Percentiles rank a stretch among this genome's conserved stretches.
These are phyloP conservation scores for Idris sp. DNA, from an alignment of 1,140 invertebrate species.

Conservation along the genomic window DNA sequence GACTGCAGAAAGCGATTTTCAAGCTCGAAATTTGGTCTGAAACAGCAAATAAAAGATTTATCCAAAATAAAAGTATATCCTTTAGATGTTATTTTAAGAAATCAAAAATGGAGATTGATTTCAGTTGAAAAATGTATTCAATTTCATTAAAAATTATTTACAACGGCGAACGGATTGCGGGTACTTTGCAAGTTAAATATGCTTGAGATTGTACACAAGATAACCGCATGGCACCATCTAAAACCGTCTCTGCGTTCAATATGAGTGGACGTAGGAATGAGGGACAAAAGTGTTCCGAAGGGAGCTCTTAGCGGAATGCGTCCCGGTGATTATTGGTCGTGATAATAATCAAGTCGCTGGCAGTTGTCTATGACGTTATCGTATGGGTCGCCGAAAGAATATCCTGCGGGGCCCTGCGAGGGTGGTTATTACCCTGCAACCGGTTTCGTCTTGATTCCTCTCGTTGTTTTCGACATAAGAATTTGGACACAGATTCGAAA, in stretches of 20 bases:
- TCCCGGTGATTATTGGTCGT: constrained; percentile 76
- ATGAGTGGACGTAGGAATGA: too few species aligned
- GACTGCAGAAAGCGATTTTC: too few species aligned
- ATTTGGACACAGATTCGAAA: constrained; percentile 36
- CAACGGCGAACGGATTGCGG: constrained; percentile 20
- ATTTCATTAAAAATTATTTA: constrained; percentile 47
- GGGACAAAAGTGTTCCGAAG: constrained; percentile 60
- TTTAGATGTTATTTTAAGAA: too few species aligned
- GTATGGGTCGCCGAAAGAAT: constrained; percentile 68
- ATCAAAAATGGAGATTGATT: too few species aligned
- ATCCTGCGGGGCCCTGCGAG: constrained; percentile 73
- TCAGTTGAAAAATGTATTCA: constrained; percentile 23
- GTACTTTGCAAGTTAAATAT: constrained; percentile 47
- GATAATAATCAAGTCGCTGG: constrained; percentile 76
- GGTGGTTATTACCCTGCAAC: constrained; percentile 76
- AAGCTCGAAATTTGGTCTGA: too few species aligned
- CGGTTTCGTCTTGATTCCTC: constrained; percentile 68
- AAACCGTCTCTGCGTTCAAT: constrained; percentile 49
- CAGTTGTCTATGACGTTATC: constrained; percentile 77
- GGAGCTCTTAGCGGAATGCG: constrained; percentile 75
- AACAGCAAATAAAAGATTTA: too few species aligned
- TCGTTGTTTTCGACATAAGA: constrained; percentile 48
- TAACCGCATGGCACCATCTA: constrained; percentile 43
- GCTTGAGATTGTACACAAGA: constrained; percentile 36
- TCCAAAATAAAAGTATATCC: too few species aligned